phyloP scores from a whole-genome alignment of 1,140 invertebrate species.

The Acyrthosiphon pisum region DNA sequence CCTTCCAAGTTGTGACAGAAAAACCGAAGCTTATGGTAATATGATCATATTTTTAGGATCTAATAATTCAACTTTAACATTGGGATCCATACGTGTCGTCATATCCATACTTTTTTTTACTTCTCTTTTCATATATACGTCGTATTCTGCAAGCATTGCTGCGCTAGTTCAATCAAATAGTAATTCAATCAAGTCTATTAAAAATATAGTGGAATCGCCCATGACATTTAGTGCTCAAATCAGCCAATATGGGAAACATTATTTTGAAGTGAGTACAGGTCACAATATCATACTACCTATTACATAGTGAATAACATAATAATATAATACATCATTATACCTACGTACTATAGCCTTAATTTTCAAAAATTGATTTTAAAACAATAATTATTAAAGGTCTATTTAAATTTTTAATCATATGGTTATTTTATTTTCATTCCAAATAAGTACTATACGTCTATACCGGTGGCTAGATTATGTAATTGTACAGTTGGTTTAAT shows the following conservation, averaged over 20 bases:
- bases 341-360: too few species aligned
- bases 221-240: slow-evolving; percentile 27
- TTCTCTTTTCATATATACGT: neutral
- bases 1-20: too few species aligned
- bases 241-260: neutral
- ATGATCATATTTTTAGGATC: neutral
- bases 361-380: too few species aligned
- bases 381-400: too few species aligned
- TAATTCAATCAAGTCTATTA: neutral
- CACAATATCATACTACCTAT: neutral
- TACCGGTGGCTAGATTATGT: too few species aligned
- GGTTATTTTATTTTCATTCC: too few species aligned
- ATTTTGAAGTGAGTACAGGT: neutral
- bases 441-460: too few species aligned
- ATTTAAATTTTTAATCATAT: too few species aligned
- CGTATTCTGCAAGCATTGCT: slow-evolving; percentile 12
- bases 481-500: too few species aligned
- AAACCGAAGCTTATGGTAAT: neutral
- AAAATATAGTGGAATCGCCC: neutral
- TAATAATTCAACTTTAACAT: neutral
- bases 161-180: neutral
- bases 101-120: neutral
- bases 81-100: neutral
- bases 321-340: too few species aligned
- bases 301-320: neutral